Conservation (phyloP, 2,888 invertebrate genomes). For the Halictus quadricinctus region DNA sequence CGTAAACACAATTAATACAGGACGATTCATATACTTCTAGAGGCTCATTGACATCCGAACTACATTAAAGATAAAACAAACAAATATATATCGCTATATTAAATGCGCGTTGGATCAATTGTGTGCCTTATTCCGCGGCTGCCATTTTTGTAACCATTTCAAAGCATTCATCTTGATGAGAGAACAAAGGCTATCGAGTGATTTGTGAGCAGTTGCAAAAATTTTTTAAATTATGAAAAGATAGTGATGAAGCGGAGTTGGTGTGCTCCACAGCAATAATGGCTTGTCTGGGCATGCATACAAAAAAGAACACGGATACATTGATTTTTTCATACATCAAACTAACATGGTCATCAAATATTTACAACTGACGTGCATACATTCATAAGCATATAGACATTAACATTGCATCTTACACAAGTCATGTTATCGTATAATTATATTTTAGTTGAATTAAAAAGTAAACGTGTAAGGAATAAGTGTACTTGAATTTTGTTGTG, state of each 20-base stretch:
- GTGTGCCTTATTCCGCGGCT: slow-evolving; percentile 82
- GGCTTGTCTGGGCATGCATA: slow-evolving; percentile 66
- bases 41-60: slow-evolving; percentile 58
- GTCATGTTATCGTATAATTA: slow-evolving; percentile 80
- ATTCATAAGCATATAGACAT: slow-evolving; percentile 65
- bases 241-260: slow-evolving; percentile 42
- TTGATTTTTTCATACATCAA: slow-evolving; percentile 66
- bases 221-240: slow-evolving; percentile 52
- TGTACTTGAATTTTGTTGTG: slow-evolving; percentile 82
- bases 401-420: slow-evolving; percentile 74
- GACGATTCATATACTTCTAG: slow-evolving; percentile 60
- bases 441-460: slow-evolving; percentile 77
- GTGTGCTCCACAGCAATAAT: slow-evolving; percentile 35
- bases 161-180: slow-evolving; percentile 70
- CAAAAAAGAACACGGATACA: slow-evolving; percentile 49
- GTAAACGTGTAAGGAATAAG: slow-evolving; percentile 79
- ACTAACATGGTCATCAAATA: slow-evolving; percentile 56
- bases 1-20: slow-evolving; percentile 55
- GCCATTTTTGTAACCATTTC: slow-evolving; percentile 81
- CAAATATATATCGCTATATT: slow-evolving; percentile 68
- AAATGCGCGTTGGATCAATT: slow-evolving; percentile 82
- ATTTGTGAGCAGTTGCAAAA: slow-evolving; percentile 51
- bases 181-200: slow-evolving; percentile 46
- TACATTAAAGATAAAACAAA: slow-evolving; percentile 62
- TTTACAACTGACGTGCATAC: slow-evolving; percentile 63